A percentile compares a stretch with the other conserved stretches of the same genome.
Conservation (phyloP, 2,113 vertebrate genomes). For the Pluvianellus socialis region DNA sequence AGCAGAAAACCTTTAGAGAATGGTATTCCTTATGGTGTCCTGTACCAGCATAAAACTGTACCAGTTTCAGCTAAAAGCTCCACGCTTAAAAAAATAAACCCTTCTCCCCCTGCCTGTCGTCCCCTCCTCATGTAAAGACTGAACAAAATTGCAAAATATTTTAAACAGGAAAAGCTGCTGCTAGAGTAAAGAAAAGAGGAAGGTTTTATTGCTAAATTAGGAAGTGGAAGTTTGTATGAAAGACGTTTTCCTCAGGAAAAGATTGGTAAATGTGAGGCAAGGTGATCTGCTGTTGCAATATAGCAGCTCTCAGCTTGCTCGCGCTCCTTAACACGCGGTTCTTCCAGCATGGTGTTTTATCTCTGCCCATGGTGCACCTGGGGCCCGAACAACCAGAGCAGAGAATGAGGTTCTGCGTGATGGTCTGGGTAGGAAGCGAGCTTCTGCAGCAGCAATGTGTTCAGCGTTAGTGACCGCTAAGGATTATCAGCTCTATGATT, state of each 20-base stretch:
- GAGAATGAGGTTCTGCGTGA: not conserved
- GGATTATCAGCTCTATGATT: not conserved
- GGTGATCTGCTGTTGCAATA: not conserved
- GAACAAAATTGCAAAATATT: slow-evolving; percentile 12
- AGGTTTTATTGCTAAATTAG: slow-evolving; percentile 53
- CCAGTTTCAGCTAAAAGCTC: not conserved
- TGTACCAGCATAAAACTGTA: not conserved
- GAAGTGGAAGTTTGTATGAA: slow-evolving; percentile 39
- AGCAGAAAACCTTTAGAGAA: not conserved
- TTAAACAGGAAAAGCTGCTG: slow-evolving; percentile 7
- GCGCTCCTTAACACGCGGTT: not conserved
- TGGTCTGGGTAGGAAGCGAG: not conserved
- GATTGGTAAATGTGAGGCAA: slow-evolving; percentile 23
- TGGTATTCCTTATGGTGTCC: not conserved
- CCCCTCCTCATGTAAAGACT: not conserved
- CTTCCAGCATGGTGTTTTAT: not conserved
- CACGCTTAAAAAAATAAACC: not conserved
- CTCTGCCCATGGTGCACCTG: not conserved
- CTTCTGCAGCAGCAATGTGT: not conserved
- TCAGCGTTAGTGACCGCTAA: not conserved
- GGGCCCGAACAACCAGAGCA: not conserved
- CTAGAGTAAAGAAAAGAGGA: slow-evolving; percentile 19
- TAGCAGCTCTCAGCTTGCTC: not conserved
- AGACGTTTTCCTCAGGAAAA: slow-evolving; percentile 40
- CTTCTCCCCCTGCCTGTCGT: fast-evolving